Evolutionary conservation across 2,797 vertebrate genomes (phyloP).

Genomic region (Mormyrops attenuatus): DNA sequence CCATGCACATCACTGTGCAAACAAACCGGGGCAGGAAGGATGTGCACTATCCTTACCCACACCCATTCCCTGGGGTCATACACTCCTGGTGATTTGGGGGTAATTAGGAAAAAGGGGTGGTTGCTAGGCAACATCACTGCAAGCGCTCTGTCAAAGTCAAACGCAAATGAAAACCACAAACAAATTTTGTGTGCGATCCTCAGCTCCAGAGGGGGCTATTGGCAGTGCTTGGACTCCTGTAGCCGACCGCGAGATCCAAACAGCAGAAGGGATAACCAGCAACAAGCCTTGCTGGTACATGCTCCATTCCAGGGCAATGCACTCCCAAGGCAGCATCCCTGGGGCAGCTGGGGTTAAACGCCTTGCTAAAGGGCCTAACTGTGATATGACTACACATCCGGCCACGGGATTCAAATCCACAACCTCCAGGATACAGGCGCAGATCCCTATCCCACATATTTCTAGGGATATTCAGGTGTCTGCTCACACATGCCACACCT

Average conservation of each 20-base stretch:
- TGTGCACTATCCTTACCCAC: not conserved
- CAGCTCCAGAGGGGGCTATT: not conserved
- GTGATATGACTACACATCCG: not conserved
- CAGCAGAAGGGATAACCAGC: not conserved
- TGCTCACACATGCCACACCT: not conserved
- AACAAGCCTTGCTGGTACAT: not conserved
- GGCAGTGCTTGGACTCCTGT: not conserved
- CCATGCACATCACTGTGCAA: not conserved
- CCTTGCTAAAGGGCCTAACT: not conserved
- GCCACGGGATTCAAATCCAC: not conserved
- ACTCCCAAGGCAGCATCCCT: not conserved
- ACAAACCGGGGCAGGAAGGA: not conserved
- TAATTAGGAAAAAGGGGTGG: not conserved
- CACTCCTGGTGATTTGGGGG: not conserved
- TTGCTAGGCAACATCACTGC: not conserved
- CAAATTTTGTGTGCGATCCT: not conserved
- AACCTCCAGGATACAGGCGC: not conserved
- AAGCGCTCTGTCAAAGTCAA: not conserved
- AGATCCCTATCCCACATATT: not conserved
- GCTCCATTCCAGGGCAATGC: not conserved
- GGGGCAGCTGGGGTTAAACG: not conserved
- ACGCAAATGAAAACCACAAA: not conserved
- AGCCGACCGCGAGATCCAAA: not conserved
- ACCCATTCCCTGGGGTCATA: not conserved
- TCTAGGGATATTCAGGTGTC: not conserved